phyloP scores from a whole-genome alignment of 2,888 invertebrate genomes.

The Oligia latruncula region DNA sequence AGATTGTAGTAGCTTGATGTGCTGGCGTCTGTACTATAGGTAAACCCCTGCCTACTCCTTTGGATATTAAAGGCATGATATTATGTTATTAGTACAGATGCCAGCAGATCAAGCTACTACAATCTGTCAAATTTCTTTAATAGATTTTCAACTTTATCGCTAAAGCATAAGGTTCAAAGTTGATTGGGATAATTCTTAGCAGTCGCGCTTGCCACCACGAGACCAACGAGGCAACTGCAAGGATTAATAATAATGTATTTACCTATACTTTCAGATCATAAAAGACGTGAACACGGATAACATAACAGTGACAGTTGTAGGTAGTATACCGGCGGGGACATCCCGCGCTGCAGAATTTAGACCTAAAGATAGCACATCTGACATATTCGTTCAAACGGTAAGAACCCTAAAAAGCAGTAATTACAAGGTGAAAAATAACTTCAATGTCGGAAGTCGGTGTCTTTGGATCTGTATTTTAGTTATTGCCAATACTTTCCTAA shows the following conservation, averaged over 20 bases:
- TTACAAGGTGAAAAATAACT: neutral
- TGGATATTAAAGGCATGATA: neutral
- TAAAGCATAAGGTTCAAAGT: no score
- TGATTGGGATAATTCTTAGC: no score
- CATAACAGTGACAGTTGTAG: slow-evolving; percentile 62
- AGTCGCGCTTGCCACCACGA: no score
- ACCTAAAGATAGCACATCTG: slow-evolving; percentile 71
- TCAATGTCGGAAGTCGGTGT: neutral
- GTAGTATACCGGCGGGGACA: slow-evolving; percentile 44
- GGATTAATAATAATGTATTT: neutral
- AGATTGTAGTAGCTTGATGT: no score
- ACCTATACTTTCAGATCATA: slow-evolving; percentile 69
- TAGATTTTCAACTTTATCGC: no score
- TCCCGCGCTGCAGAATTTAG: slow-evolving; percentile 66
- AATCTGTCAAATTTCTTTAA: no score
- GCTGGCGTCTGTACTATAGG: no score
- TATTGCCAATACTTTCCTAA: neutral
- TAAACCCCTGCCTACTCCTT: neutral
- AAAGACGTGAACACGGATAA: slow-evolving; percentile 70
- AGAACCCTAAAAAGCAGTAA: slow-evolving; percentile 41
- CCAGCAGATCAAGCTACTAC: no score
- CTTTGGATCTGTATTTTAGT: neutral
- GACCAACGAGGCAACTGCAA: no score
- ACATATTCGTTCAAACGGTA: slow-evolving; percentile 75
- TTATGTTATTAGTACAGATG: neutral